Evolutionary conservation across 1,140 invertebrate species (phyloP).

Genomic region (Dermatophagoides farinae): DNA sequence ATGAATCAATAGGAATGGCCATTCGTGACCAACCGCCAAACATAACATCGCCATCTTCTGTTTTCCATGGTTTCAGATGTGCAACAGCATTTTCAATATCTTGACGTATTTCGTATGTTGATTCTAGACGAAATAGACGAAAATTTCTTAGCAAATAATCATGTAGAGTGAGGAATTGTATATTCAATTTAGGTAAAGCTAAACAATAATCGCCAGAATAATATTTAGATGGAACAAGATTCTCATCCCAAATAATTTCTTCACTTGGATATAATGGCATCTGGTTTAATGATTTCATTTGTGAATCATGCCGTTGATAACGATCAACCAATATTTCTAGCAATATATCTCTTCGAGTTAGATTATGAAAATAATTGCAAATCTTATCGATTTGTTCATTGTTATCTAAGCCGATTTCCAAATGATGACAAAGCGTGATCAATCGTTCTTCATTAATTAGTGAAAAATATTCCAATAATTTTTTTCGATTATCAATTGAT

Average conservation of each 20-base stretch:
- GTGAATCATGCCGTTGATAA: conserved; percentile 71
- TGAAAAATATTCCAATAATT: conserved; percentile 65
- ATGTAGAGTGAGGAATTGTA: conserved; percentile 94
- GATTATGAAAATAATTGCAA: not conserved
- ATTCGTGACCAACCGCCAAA: conserved; percentile 97
- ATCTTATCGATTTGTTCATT: conserved; percentile 28
- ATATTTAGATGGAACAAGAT: conserved; percentile 90
- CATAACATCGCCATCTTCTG: conserved; percentile 62
- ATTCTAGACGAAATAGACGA: conserved; percentile 88
- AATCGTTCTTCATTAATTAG: conserved; percentile 54
- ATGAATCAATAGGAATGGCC: conserved; percentile 80
- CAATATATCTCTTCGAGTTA: conserved; percentile 40
- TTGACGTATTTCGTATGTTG: conserved; percentile 95
- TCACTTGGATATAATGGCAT: conserved; percentile 98
- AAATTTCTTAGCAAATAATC: conserved; percentile 96
- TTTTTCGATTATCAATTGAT: conserved; percentile 66
- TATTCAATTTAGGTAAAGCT: conserved; percentile 87
- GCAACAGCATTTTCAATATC: conserved; percentile 93
- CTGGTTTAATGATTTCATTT: conserved; percentile 81
- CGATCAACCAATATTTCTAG: conserved; percentile 61
- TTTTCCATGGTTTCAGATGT: conserved; percentile 74
- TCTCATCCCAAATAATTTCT: conserved; percentile 96
- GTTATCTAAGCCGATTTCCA: conserved; percentile 10
- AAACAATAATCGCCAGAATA: conserved; percentile 84
- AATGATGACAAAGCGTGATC: conserved; percentile 44